Conservation (phyloP, 1,140 invertebrate genomes). For the Laodelphax striatellus region DNA sequence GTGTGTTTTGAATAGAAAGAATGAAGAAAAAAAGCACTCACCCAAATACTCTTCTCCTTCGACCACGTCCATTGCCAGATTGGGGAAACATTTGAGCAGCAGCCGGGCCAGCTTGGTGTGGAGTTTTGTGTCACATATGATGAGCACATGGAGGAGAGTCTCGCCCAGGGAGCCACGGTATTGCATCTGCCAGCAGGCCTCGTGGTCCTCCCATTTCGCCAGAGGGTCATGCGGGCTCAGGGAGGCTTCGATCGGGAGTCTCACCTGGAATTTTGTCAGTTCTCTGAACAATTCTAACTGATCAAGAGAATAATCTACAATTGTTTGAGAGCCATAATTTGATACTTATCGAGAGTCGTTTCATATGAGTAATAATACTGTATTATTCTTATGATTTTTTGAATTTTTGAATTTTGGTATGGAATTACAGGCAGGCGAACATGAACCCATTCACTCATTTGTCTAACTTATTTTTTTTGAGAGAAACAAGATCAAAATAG, state of each 20-base stretch:
- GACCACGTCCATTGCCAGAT: slow-evolving; percentile 83
- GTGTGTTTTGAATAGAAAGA: no score
- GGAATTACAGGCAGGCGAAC: no score
- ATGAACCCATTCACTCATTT: no score
- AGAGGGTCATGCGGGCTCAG: slow-evolving; percentile 69
- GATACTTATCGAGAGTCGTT: no score
- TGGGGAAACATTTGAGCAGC: slow-evolving; percentile 82
- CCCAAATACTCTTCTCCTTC: slow-evolving; percentile 96
- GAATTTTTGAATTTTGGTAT: no score
- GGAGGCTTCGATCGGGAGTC: slow-evolving; percentile 69
- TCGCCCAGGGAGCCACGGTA: slow-evolving; percentile 90
- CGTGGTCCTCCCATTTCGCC: slow-evolving; percentile 76
- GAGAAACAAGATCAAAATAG: no score
- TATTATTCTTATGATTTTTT: no score
- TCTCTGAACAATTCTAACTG: no score
- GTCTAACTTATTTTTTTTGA: no score
- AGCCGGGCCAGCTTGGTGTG: slow-evolving; percentile 78
- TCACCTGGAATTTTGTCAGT: slow-evolving; percentile 38
- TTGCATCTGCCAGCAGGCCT: slow-evolving; percentile 95
- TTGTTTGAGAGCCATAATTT: no score
- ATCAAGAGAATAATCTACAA: no score
- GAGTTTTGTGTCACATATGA: slow-evolving; percentile 84
- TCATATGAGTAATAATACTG: no score
- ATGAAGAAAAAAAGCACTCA: slow-evolving; percentile 35
- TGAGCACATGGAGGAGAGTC: slow-evolving; percentile 84